phyloP scores from a whole-genome alignment of 2,888 invertebrate species.

The Eurytoma californica region DNA sequence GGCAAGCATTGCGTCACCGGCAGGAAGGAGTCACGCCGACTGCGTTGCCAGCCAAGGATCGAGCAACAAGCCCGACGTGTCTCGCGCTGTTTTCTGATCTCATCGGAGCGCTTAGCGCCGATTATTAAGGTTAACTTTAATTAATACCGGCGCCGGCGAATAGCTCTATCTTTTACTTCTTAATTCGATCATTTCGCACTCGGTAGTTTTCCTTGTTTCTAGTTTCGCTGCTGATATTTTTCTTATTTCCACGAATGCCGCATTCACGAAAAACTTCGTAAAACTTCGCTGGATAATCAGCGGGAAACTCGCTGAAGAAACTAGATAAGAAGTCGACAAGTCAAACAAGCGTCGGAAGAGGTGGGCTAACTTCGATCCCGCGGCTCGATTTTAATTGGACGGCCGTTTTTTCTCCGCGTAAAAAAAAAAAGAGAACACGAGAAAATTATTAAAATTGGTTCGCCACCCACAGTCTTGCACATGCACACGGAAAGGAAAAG shows the following conservation, averaged over 20 bases:
- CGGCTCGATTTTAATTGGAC: constrained; percentile 34
- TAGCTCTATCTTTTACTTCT: too few relatives aligned
- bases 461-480: neutral
- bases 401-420: neutral
- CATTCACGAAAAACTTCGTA: constrained; percentile 8
- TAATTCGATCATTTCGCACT: too few relatives aligned
- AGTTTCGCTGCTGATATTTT: neutral
- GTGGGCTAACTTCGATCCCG: neutral
- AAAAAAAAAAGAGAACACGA: too few relatives aligned
- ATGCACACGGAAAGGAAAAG: neutral
- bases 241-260: neutral
- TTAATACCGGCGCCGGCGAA: neutral
- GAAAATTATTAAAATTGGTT: neutral
- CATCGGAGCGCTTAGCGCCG: neutral
- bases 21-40: too few relatives aligned
- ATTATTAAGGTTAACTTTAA: constrained; percentile 43
- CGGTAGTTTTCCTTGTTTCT: neutral
- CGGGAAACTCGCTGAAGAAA: neutral
- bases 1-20: neutral
- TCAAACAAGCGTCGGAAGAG: neutral
- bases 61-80: constrained; percentile 5
- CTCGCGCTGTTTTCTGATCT: constrained; percentile 37
- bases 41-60: too few relatives aligned
- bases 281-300: constrained; percentile 6
- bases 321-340: constrained; percentile 19